Percentiles rank a stretch among this genome's conserved stretches.
Evolutionary conservation across 2,113 vertebrate species (phyloP).

Genomic region (Datnioides undecimradiatus): DNA sequence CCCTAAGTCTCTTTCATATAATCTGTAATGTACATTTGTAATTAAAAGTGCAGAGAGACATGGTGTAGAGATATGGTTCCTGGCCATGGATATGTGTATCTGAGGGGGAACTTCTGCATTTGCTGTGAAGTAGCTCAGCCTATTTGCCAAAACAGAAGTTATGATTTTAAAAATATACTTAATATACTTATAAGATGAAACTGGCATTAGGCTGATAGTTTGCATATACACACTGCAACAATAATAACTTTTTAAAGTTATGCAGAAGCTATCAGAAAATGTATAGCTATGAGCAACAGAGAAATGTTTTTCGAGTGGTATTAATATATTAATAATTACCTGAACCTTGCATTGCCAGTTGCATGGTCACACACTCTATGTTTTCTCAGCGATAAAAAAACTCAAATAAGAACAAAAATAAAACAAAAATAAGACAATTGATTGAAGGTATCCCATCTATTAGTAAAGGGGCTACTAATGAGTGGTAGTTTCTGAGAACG

Average conservation of each 20-base stretch:
- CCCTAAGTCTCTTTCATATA: background rate
- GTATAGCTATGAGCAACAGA: background rate
- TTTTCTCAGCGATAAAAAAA: conserved; percentile 1
- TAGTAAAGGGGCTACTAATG: background rate
- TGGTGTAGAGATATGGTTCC: background rate
- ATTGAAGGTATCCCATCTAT: background rate
- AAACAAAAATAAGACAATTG: too few relatives aligned
- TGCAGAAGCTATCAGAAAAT: background rate
- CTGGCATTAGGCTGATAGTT: background rate
- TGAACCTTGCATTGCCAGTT: background rate
- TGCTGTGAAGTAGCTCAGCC: background rate
- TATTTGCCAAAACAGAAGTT: background rate
- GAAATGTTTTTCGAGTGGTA: background rate
- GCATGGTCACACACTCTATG: background rate
- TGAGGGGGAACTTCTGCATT: background rate
- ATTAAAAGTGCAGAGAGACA: background rate
- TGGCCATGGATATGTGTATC: too few relatives aligned
- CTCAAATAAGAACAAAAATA: too few relatives aligned
- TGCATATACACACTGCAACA: background rate
- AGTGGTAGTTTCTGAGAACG: background rate
- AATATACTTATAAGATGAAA: too few relatives aligned
- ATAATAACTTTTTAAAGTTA: background rate
- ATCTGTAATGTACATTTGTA: too few relatives aligned
- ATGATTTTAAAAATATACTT: background rate
- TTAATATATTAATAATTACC: background rate